These are phyloP conservation scores for Channa striata DNA, from an alignment of 2,797 vertebrate species.

Conservation along the genomic window DNA sequence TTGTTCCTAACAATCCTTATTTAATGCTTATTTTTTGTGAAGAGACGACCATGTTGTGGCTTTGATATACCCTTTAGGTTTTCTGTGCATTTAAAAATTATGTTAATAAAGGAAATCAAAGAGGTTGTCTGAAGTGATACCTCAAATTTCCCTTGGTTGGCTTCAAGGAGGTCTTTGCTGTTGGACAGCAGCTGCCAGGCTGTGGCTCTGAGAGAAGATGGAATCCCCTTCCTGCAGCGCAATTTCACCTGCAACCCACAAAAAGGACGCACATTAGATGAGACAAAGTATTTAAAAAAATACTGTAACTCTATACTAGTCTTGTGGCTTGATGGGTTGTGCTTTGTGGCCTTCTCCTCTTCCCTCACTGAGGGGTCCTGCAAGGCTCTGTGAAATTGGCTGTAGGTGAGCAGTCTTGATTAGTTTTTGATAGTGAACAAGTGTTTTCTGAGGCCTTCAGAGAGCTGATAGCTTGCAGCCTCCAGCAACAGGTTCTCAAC, in stretches of 20 bases:
- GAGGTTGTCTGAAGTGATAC: conserved; percentile 62
- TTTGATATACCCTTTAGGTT: too few species aligned
- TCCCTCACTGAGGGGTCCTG: not conserved
- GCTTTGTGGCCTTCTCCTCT: too few species aligned
- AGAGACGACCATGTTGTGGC: too few species aligned
- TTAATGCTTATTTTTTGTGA: too few species aligned
- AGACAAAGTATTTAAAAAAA: not conserved
- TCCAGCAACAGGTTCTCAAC: too few species aligned
- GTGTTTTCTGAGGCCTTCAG: not conserved
- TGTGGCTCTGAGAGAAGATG: conserved; percentile 89
- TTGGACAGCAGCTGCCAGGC: conserved; percentile 94
- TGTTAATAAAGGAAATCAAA: not conserved
- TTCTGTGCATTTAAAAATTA: not conserved
- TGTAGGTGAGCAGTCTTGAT: not conserved
- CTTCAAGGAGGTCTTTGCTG: conserved; percentile 89
- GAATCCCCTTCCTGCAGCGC: conserved; percentile 93
- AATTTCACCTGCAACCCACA: conserved; percentile 87
- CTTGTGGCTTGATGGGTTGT: not conserved
- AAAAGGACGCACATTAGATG: not conserved
- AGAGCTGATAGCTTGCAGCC: too few species aligned
- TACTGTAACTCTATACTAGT: not conserved
- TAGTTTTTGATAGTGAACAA: not conserved
- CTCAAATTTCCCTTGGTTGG: conserved; percentile 91
- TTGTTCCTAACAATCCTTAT: too few species aligned
- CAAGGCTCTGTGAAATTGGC: too few species aligned